A percentile compares a stretch with the other conserved stretches of the same genome.
Conservation (phyloP, 2,888 invertebrate species). For the Blastobasis lacticolella region DNA sequence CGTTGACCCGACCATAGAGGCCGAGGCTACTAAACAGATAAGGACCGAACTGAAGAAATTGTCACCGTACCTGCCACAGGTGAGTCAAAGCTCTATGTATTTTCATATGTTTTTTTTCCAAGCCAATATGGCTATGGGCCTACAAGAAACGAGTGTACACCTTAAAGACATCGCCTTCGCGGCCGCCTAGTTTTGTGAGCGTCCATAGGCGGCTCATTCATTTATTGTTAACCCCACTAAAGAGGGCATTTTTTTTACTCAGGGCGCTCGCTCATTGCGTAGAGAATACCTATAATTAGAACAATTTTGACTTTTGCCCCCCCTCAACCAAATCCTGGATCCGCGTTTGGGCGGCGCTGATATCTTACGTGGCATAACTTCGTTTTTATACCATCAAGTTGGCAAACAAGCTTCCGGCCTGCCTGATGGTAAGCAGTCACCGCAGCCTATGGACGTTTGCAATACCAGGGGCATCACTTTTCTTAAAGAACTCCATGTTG, state of each 20-base stretch:
- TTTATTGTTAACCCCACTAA: not conserved
- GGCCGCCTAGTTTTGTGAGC: not conserved
- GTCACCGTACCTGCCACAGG: conserved; percentile 28
- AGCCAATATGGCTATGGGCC: not conserved
- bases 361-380: no score
- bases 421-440: no score
- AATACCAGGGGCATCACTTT: no score
- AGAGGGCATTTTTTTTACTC: not conserved
- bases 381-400: no score
- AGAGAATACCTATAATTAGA: no score
- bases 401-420: no score
- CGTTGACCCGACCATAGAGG: conserved; percentile 17
- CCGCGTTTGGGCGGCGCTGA: no score
- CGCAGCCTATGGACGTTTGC: no score
- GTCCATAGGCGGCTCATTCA: not conserved
- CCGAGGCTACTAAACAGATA: conserved; percentile 38
- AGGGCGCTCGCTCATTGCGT: no score
- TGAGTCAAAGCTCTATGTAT: conserved; percentile 11
- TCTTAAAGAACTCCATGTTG: no score
- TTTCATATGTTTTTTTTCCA: not conserved
- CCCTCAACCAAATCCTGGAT: no score
- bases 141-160: not conserved
- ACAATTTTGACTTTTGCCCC: no score
- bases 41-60: conserved; percentile 39
- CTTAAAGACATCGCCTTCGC: not conserved